These are phyloP conservation scores for Caenorhabditis sp. DNA, from an alignment of 2,888 invertebrate genomes.

Conservation along the genomic window DNA sequence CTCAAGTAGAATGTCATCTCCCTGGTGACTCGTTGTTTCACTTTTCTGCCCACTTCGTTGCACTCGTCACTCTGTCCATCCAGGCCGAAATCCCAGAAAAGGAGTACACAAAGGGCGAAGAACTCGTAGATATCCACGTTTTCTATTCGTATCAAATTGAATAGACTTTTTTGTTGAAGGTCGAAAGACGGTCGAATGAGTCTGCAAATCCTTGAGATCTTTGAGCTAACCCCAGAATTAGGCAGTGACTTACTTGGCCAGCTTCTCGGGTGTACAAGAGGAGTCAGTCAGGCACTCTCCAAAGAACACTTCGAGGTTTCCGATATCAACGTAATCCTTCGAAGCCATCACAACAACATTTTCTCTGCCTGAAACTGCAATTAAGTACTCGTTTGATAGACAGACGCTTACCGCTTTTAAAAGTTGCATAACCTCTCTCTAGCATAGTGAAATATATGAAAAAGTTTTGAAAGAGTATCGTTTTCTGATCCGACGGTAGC, in stretches of 20 bases:
- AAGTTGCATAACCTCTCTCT: slow-evolving; percentile 25
- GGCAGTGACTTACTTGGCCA: slow-evolving; percentile 18
- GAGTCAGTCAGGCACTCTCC: slow-evolving; percentile 25
- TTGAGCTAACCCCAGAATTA: not conserved
- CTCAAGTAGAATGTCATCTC: slow-evolving; percentile 57
- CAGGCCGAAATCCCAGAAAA: slow-evolving; percentile 60
- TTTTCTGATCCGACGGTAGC: slow-evolving; percentile 28
- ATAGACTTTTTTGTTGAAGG: slow-evolving; percentile 47
- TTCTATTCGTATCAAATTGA: slow-evolving; percentile 49
- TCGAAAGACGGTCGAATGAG: slow-evolving; percentile 58
- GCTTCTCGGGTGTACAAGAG: slow-evolving; percentile 41
- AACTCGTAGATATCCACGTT: slow-evolving; percentile 55
- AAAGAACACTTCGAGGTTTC: slow-evolving; percentile 48
- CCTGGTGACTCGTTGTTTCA: slow-evolving; percentile 42
- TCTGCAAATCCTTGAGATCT: slow-evolving; percentile 35
- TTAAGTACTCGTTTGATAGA: not conserved
- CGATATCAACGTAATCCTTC: slow-evolving; percentile 55
- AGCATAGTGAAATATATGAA: slow-evolving; percentile 35
- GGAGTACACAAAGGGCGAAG: slow-evolving; percentile 45
- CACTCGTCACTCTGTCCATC: slow-evolving; percentile 54
- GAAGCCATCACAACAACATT: slow-evolving; percentile 43
- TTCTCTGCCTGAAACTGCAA: slow-evolving; percentile 7
- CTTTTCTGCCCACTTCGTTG: slow-evolving; percentile 39
- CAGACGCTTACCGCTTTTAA: slow-evolving; percentile 12
- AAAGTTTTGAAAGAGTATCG: slow-evolving; percentile 36